A percentile compares a stretch with the other conserved stretches of the same genome.
phyloP scores from a whole-genome alignment of 2,113 vertebrate species.

The Onychorhynchus coronatus region DNA sequence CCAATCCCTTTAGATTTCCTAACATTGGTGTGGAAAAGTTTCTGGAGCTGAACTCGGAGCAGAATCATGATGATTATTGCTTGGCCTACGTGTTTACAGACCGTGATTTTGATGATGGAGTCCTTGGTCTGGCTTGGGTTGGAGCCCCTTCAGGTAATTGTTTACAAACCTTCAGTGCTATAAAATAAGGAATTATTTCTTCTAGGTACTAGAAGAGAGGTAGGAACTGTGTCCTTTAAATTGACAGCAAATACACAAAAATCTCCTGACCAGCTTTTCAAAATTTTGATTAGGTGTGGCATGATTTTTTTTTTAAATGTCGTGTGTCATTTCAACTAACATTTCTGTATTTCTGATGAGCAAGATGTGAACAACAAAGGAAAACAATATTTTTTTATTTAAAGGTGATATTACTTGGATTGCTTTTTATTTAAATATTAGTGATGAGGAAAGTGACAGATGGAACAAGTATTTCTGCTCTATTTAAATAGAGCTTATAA shows the following conservation, averaged over 20 bases:
- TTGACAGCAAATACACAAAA: background rate
- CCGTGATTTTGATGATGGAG: slow-evolving; percentile 96
- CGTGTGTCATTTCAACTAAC: background rate
- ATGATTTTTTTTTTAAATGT: background rate
- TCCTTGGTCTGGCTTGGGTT: slow-evolving; percentile 96
- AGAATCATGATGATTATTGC: slow-evolving; percentile 99
- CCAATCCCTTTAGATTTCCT: slow-evolving; percentile 96
- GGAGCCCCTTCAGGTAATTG: slow-evolving; percentile 93
- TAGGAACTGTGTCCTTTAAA: background rate
- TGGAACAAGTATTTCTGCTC: background rate
- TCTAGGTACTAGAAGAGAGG: background rate
- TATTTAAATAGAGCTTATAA: background rate
- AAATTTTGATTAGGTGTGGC: background rate
- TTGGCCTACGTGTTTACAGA: slow-evolving; percentile 98
- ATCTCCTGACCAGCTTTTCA: background rate
- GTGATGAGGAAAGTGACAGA: background rate
- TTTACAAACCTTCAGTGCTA: background rate
- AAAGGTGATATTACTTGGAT: background rate
- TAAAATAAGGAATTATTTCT: background rate
- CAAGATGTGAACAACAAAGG: background rate
- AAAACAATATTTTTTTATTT: background rate
- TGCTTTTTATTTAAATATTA: background rate
- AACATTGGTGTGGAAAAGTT: slow-evolving; percentile 99
- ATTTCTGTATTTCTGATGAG: background rate
- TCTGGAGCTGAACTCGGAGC: slow-evolving; percentile 95